Base-by-base conservation (phyloP, 2,888 invertebrate species). In the Blastobasis adustella region DNA sequence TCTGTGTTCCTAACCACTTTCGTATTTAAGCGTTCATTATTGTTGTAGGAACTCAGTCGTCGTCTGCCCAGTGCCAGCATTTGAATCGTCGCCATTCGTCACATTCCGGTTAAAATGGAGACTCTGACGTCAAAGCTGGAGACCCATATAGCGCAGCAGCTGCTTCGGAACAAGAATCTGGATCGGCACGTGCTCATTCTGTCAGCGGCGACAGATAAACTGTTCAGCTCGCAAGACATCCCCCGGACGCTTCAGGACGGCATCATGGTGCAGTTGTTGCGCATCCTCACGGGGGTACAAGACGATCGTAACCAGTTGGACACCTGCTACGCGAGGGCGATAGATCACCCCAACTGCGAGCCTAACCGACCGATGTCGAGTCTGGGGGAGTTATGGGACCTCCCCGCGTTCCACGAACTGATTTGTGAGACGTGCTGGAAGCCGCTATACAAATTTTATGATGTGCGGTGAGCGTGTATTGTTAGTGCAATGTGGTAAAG, bases 361-460 rank as follows among this genome's bases (percentile, higher is more conserved):
- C 23, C 23, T 3, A 23, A 23, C 0, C 23, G 40, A 4, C 40
- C 36, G 0, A 46, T 23, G 7, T 4, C 40, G 8, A 23, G n/a
- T 4, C 47, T 61, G 1, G 56, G 55, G 0, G 61, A 59, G 43
- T 43, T 61, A 10, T 62, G 62, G 62, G 58, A 57, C 9, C 49
- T 62, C 37, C 62, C 60, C 5, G 4, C 43, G 37, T 57, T 54
- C 37, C 41, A 52, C 6, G 61, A 61, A 46, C 60, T 57, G 58
- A 42, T 61, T 36, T 62, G 62, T 39, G 42, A 38, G 5, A 45
- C 55, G 6, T 62, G 23, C 23, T 23, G 23, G 23, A 23, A 23
- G 23, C 23, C 23, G 23, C 23, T 23, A 3, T 23, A 23, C 59
- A 10, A 54, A 57, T 5, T 40, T 36, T 23, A 61, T 58, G 4